These are phyloP conservation scores for Eupithecia subumbrata DNA, from an alignment of 2,888 invertebrate genomes.

Conservation along the genomic window DNA sequence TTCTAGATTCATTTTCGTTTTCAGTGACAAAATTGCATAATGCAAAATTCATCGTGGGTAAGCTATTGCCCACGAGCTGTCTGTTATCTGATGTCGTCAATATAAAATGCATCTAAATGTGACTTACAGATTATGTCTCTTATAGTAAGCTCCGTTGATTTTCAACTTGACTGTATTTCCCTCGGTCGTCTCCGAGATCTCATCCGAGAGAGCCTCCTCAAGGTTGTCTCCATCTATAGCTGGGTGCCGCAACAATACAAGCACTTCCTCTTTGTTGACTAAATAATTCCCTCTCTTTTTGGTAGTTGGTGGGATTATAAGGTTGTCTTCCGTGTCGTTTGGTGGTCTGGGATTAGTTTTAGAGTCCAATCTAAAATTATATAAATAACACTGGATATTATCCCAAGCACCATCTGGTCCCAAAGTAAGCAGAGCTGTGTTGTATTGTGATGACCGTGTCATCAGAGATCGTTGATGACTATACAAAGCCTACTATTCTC, in stretches of 20 bases:
- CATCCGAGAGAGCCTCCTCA: neutral
- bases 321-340: neutral
- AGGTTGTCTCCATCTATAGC: neutral
- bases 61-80: no score
- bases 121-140: neutral
- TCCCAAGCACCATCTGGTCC: neutral
- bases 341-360: neutral
- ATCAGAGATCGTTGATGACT: no score
- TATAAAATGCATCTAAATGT: neutral
- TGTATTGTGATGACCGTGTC: no score
- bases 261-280: neutral
- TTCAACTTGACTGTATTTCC: neutral
- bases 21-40: no score
- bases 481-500: no score
- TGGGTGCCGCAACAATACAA: neutral
- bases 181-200: neutral
- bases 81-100: no score
- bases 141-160: constrained; percentile 4
- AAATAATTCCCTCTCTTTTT: neutral
- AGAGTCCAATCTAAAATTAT: neutral
- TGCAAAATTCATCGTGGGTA: no score
- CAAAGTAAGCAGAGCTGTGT: no score
- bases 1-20: no score
- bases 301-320: neutral
- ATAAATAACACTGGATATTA: neutral